A percentile compares a stretch with the other conserved stretches of the same genome.
phyloP scores from a whole-genome alignment of 2,113 vertebrate genomes.

The Mirounga angustirostris region DNA sequence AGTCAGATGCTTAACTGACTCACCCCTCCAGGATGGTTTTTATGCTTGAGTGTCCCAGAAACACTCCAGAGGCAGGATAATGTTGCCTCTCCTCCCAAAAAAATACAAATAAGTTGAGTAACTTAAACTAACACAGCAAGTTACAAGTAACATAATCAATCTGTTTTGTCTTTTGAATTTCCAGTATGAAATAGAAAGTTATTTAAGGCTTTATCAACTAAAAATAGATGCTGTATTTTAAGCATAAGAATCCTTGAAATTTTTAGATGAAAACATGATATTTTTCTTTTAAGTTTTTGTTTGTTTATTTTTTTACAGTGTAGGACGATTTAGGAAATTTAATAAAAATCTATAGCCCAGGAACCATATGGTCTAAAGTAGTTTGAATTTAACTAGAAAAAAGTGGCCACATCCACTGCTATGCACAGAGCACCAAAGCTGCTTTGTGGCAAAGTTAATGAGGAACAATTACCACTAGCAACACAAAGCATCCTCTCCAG shows the following conservation, averaged over 20 bases:
- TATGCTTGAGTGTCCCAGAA: neutral
- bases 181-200: neutral
- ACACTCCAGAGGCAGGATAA: neutral
- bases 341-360: neutral
- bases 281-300: neutral
- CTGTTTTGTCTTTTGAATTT: constrained; percentile 8
- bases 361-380: neutral
- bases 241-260: neutral
- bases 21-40: neutral
- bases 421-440: neutral
- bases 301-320: neutral
- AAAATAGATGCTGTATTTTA: neutral
- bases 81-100: neutral
- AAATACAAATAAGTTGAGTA: constrained; percentile 9
- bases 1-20: neutral
- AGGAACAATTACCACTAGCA: neutral
- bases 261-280: constrained; percentile 4
- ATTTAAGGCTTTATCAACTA: constrained; percentile 16
- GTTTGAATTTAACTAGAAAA: neutral
- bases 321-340: neutral
- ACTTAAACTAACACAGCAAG: neutral
- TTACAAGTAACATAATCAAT: neutral
- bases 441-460: constrained; percentile 16
- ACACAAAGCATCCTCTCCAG: neutral
- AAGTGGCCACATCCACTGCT: neutral